Evolutionary conservation across 2,888 invertebrate species (phyloP), one percentile per base, ranked within the genome.

Genomic region (Chloromyia formosa): DNA sequence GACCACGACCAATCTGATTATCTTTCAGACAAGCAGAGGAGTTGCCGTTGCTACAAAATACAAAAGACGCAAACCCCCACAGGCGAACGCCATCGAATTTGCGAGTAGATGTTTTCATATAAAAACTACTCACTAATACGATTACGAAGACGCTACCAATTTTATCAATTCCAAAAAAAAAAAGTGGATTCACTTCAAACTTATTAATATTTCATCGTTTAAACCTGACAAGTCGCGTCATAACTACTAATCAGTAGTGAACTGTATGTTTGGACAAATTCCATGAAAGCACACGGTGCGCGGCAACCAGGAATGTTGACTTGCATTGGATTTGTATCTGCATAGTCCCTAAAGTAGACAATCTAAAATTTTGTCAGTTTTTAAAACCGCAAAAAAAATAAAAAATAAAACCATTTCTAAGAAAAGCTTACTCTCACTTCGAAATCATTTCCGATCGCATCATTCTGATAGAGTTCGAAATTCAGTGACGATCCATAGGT

Each of bases 401-500:
- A 3, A 58, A 18, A 58, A 27, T 23, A 56, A 16, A 56, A 76
- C 76, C 27, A n/a, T n/a, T n/a, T n/a, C n/a, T n/a, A n/a, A n/a
- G n/a, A n/a, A n/a, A n/a, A n/a, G 75, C 68, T 78, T 81, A 90
- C 90, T 86, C 88, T 88, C 18, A 91, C 86, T 82, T 86, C 85
- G 42, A 81, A 80, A 73, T 84, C 82, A 20, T 80, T 77, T 22
- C 76, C 76, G 72, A 78, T 78, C 23, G 77, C 77, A 4, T 75
- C 53, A 53, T 68, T 87, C 73, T 87, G 86, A 79, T 91, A 90
- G 18, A 93, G 82, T 82, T 94, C 93, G 16, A 93, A 83, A 68
- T 90, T 86, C 1, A 94, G 81, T 68, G 90, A 87, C 3, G 93
- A 90, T 3, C 92, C 92, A 82, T 92, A 93, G 69, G 90, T 90